These are phyloP conservation scores for Cancer borealis DNA, from an alignment of 2,888 invertebrate genomes.

Conservation along the genomic window DNA sequence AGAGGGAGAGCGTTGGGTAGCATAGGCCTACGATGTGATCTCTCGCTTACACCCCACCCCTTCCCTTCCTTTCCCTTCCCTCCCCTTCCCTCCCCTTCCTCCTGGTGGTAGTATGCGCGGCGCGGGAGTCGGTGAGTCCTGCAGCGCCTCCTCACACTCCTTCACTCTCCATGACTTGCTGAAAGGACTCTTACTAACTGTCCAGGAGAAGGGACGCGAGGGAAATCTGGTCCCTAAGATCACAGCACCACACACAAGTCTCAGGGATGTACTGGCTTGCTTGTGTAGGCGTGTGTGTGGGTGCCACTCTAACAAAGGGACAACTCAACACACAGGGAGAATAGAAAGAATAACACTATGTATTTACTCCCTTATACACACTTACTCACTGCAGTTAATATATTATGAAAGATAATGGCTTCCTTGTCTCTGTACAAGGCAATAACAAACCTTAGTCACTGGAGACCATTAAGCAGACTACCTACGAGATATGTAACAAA, in stretches of 20 bases:
- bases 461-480: background rate
- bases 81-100: background rate
- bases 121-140: slow-evolving; percentile 30
- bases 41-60: background rate
- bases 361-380: background rate
- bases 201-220: background rate
- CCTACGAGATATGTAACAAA: background rate
- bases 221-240: background rate
- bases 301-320: background rate
- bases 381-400: background rate
- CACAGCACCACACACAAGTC: background rate
- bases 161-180: slow-evolving; percentile 25
- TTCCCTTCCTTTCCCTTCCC: too few relatives aligned
- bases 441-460: background rate
- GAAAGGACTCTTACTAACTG: background rate
- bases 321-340: background rate
- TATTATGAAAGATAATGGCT: background rate
- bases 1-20: slow-evolving; percentile 4
- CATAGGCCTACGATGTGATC: slow-evolving; percentile 47
- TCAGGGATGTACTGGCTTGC: background rate
- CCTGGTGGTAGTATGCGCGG: background rate
- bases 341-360: background rate
- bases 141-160: background rate
- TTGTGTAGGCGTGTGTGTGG: background rate
- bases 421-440: background rate